These are phyloP conservation scores for Gerris lacustris DNA, from an alignment of 2,888 invertebrate species.

Conservation along the genomic window DNA sequence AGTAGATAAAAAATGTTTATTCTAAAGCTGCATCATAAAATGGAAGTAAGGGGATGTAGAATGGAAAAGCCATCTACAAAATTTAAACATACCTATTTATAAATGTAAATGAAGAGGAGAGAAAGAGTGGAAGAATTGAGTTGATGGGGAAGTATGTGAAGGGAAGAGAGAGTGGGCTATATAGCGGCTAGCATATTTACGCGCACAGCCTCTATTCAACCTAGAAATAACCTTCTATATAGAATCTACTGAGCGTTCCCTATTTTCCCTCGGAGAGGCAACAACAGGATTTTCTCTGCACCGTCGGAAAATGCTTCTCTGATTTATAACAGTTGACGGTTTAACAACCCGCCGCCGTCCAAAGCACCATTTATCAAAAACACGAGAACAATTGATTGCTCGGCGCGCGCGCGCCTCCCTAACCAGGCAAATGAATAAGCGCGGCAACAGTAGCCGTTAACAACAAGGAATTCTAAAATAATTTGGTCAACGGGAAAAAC, in stretches of 20 bases:
- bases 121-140: background rate
- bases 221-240: background rate
- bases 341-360: background rate
- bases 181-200: background rate
- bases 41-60: too few species aligned
- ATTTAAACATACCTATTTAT: background rate
- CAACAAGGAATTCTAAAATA: too few species aligned
- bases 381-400: background rate
- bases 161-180: background rate
- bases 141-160: background rate
- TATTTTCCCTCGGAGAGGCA: background rate
- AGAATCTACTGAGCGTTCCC: too few species aligned
- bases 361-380: background rate
- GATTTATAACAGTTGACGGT: conserved; percentile 2
- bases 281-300: background rate
- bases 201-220: background rate
- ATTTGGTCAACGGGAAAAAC: too few species aligned
- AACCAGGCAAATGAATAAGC: too few species aligned
- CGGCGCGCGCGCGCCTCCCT: too few species aligned
- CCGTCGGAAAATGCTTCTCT: background rate
- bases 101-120: background rate
- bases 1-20: too few species aligned
- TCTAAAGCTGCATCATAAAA: too few species aligned
- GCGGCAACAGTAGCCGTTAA: too few species aligned
- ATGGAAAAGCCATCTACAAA: background rate